Evolutionary conservation across 2,797 vertebrate genomes (phyloP), one percentile per base, ranked within the genome.

Genomic region (Sciurus carolinensis): DNA sequence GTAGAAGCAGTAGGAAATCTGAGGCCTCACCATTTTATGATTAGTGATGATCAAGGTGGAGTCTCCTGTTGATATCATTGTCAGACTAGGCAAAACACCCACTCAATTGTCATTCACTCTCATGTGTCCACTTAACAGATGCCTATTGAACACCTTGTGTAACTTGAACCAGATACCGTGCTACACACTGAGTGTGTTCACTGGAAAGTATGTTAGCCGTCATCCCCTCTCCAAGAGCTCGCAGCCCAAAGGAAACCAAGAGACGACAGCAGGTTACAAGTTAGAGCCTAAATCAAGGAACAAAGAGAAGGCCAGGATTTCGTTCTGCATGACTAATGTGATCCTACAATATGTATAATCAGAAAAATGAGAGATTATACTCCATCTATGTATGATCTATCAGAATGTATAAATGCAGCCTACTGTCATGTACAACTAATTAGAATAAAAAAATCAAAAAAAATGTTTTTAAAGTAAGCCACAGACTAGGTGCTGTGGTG

Each of bases 131-230:
- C 47, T 83, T 81, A 94, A 72, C 14, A 83, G 62, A 87, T 18
- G 39, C 7, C 57, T 64, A 10, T 7, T 33, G 59, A 81, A 73
- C 33, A 59, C 42, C 36, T 84, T 30, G 20, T 57, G 24, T 13
- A 4, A 30, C 39, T 5, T n/a, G 66, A 92, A 89, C 76, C 47
- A 77, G 64, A 94, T 13, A 66, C 20, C 18, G 1, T 33, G 50
- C 90, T 64, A 14, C 84, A 89, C 67, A 91, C 5, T 39, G 64
- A 85, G 28, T 12, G 91, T 50, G 87, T 57, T 66, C 86, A 81
- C 52, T 52, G 14, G 39, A 59, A 86, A 75, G 44, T 22, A 5
- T 4, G 8, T 72, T 62, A 13, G 20, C 39, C 77, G 28, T 54
- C 7, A 28, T 44, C 12, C 36, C 42, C 8, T 28, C 26, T 95